Conservation (phyloP, 2,797 vertebrate species). For the Centroberyx gerrardi region DNA sequence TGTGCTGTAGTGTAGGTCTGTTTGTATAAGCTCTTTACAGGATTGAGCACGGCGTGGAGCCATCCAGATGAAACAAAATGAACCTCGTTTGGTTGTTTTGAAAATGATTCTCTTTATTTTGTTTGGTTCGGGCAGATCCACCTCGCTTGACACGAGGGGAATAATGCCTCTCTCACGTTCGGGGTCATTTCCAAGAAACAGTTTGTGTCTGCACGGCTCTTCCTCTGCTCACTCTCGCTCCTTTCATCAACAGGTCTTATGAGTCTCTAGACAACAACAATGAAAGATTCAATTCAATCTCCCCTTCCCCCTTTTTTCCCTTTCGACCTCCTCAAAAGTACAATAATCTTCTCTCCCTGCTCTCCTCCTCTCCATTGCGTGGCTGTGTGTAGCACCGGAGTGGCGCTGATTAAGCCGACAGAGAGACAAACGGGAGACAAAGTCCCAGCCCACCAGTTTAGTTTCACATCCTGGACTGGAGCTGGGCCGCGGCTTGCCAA, state of each 20-base stretch:
- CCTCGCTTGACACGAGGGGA: slow-evolving; percentile 75
- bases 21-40: slow-evolving; percentile 83
- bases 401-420: slow-evolving; percentile 83
- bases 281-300: slow-evolving; percentile 82
- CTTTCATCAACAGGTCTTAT: slow-evolving; percentile 80
- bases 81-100: slow-evolving; percentile 78
- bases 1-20: slow-evolving; percentile 71
- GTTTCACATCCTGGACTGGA: slow-evolving; percentile 84
- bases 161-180: slow-evolving; percentile 66
- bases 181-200: slow-evolving; percentile 80
- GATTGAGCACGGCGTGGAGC: slow-evolving; percentile 69
- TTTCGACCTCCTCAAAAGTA: slow-evolving; percentile 84
- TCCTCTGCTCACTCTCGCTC: slow-evolving; percentile 74
- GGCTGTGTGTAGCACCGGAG: slow-evolving; percentile 78
- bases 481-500: slow-evolving; percentile 84
- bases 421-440: slow-evolving; percentile 84
- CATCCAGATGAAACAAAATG: slow-evolving; percentile 85
- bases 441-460: slow-evolving; percentile 85
- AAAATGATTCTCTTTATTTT: slow-evolving; percentile 82
- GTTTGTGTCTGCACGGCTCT: slow-evolving; percentile 71
- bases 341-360: slow-evolving; percentile 82
- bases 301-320: slow-evolving; percentile 64
- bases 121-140: slow-evolving; percentile 79
- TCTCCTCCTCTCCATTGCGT: slow-evolving; percentile 81
- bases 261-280: slow-evolving; percentile 79